Evolutionary conservation across 2,113 vertebrate genomes (phyloP).

Genomic region (Mionectes macconnelli): DNA sequence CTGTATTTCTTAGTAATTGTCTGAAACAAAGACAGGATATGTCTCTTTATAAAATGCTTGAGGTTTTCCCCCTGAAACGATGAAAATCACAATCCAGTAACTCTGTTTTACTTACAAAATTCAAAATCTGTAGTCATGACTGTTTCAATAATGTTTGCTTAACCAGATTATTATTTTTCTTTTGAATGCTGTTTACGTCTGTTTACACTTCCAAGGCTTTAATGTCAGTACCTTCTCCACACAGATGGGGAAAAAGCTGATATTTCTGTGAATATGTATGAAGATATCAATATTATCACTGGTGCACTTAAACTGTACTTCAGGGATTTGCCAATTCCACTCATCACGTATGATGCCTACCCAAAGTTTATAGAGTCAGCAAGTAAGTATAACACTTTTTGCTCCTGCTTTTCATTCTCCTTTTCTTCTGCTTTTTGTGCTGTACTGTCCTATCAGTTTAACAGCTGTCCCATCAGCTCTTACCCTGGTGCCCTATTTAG

Average conservation of each 20-base stretch:
- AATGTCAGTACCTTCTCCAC: constrained; percentile 32
- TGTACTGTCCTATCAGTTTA: neutral
- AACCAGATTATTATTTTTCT: neutral
- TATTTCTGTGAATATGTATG: constrained; percentile 94
- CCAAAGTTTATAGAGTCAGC: constrained; percentile 96
- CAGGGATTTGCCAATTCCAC: constrained; percentile 97
- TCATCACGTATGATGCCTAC: constrained; percentile 97
- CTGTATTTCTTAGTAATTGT: neutral
- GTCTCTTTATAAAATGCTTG: neutral
- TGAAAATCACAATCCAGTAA: neutral
- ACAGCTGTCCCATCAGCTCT: neutral
- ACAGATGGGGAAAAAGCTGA: constrained; percentile 97
- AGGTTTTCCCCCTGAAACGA: neutral
- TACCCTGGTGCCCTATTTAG: neutral
- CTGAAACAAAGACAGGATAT: neutral
- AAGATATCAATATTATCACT: constrained; percentile 99
- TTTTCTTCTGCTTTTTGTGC: neutral
- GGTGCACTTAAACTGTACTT: constrained; percentile 99
- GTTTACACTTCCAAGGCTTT: constrained; percentile 29
- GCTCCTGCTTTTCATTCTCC: neutral
- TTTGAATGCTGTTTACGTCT: neutral
- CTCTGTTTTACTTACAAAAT: neutral
- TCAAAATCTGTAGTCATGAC: neutral
- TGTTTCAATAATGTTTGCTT: constrained; percentile 3
- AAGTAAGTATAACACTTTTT: constrained; percentile 79